Percentiles rank a stretch among this genome's conserved stretches.
These are phyloP conservation scores for Temnothorax longispinosus DNA, from an alignment of 1,140 invertebrate genomes.

Conservation along the genomic window DNA sequence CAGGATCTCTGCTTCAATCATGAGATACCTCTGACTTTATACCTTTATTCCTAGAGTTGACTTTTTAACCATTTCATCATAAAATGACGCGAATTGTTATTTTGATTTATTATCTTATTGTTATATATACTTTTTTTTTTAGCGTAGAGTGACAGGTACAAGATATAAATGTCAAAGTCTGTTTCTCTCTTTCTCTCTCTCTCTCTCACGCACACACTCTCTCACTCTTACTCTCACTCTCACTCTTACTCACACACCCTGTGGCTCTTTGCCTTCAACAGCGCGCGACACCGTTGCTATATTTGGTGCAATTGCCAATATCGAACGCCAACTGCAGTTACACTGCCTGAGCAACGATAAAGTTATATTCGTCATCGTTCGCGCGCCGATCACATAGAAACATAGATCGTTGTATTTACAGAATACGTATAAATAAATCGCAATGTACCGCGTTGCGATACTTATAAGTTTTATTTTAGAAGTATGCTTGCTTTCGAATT, in stretches of 20 bases:
- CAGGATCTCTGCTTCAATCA: slow-evolving; percentile 60
- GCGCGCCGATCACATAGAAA: neutral
- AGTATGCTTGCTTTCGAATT: slow-evolving; percentile 6
- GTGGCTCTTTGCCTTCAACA: neutral
- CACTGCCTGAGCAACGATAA: slow-evolving; percentile 30
- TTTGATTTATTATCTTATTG: neutral
- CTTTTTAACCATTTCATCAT: neutral
- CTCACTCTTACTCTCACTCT: neutral
- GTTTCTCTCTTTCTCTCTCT: neutral
- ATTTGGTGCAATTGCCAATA: slow-evolving; percentile 43
- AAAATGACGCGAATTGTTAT: slow-evolving; percentile 16
- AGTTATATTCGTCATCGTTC: slow-evolving; percentile 27
- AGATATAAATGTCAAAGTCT: slow-evolving; percentile 12
- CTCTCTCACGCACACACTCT: too few species aligned
- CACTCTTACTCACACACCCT: neutral
- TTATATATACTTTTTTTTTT: slow-evolving; percentile 2
- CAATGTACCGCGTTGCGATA: neutral
- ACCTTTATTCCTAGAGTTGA: neutral
- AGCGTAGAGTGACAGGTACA: neutral
- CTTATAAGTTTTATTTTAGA: neutral
- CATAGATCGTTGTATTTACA: slow-evolving; percentile 16
- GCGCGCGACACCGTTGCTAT: slow-evolving; percentile 10
- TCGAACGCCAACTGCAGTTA: slow-evolving; percentile 28
- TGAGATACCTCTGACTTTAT: slow-evolving; percentile 31
- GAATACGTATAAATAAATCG: slow-evolving; percentile 10